phyloP scores from a whole-genome alignment of 1,140 invertebrate genomes.

The Zaprionus gabonicus region DNA sequence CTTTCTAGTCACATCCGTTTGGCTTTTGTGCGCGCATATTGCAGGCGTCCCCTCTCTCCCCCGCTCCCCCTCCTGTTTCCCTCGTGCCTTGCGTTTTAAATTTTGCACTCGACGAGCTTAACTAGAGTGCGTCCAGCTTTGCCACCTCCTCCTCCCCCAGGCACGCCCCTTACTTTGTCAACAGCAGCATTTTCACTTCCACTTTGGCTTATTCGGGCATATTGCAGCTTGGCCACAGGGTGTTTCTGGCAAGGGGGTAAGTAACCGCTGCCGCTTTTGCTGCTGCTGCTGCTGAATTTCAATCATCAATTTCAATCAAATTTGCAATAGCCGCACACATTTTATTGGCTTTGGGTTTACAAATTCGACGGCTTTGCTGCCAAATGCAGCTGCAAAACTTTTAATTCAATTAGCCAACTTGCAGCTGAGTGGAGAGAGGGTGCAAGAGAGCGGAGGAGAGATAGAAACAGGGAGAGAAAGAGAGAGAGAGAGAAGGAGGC shows the following conservation, averaged over 20 bases:
- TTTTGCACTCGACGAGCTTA: conserved; percentile 35
- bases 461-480: neutral
- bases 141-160: neutral
- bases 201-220: conserved; percentile 23
- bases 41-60: neutral
- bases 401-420: conserved; percentile 39
- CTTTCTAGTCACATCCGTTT: conserved; percentile 55
- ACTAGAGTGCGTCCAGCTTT: conserved; percentile 9
- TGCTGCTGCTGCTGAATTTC: conserved; percentile 37
- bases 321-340: conserved; percentile 43
- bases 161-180: conserved; percentile 32
- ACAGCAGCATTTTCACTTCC: conserved; percentile 38
- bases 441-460: neutral
- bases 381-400: conserved; percentile 39
- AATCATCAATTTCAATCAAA: conserved; percentile 74
- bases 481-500: neutral
- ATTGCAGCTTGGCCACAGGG: conserved; percentile 19
- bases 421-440: neutral
- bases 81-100: conserved; percentile 34
- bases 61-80: conserved; percentile 11
- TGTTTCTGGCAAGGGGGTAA: neutral
- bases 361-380: conserved; percentile 34
- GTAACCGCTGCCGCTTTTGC: neutral
- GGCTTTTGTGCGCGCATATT: conserved; percentile 51
- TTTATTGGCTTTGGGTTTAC: conserved; percentile 42